Conservation (phyloP, 2,888 invertebrate species). For the Caenorhabditis afra region DNA sequence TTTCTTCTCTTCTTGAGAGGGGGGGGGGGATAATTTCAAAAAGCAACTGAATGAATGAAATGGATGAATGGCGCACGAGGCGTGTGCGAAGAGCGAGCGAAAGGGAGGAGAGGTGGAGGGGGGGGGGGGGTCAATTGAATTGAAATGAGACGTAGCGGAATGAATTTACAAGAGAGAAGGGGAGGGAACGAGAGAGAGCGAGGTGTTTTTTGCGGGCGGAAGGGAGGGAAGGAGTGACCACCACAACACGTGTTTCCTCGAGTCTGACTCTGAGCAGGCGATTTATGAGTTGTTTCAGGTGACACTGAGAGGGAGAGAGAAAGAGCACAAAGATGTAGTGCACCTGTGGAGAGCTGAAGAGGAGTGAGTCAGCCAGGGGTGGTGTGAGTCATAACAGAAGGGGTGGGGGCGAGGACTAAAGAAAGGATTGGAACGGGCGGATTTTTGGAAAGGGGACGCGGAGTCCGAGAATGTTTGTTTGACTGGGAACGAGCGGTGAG, state of each 20-base stretch:
- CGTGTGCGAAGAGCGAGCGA: constrained; percentile 17
- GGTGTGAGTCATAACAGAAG: too few species aligned
- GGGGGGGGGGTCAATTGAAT: constrained; percentile 25
- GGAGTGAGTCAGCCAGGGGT: too few species aligned
- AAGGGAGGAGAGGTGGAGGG: background rate
- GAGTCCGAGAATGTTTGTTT: too few species aligned
- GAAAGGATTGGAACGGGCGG: too few species aligned
- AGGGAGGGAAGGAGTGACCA: constrained; percentile 1
- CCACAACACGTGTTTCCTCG: constrained; percentile 30
- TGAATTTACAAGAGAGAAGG: constrained; percentile 3
- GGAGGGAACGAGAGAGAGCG: background rate
- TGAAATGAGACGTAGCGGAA: constrained; percentile 40
- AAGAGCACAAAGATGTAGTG: background rate
- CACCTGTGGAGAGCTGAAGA: too few species aligned
- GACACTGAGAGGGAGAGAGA: background rate
- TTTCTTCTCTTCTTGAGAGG: background rate
- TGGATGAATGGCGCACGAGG: too few species aligned
- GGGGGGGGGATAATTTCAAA: background rate
- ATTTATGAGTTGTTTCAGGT: constrained; percentile 23
- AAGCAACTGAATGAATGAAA: background rate
- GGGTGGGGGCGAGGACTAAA: too few species aligned
- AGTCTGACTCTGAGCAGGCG: too few species aligned
- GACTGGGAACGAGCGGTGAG: too few species aligned
- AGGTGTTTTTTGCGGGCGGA: background rate
- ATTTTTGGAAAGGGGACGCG: too few species aligned